Base-by-base conservation (phyloP, 2,888 invertebrate genomes). In the Tenthredo scrophulariae region DNA sequence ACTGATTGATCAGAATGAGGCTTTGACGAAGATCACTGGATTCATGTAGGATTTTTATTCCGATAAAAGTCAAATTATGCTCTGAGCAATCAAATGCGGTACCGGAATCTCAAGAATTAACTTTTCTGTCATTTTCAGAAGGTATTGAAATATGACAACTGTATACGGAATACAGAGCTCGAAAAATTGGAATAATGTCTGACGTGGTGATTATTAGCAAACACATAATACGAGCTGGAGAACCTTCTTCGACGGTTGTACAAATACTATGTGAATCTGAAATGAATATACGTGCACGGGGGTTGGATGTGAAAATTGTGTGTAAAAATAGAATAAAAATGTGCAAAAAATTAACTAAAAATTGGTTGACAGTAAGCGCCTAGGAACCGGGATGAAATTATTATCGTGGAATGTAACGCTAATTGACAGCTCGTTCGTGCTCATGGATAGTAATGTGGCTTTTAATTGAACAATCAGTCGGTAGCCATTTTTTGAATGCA, bases 381-480 rank as follows among this genome's bases (percentile, higher is more conserved):
- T 43, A 15, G 33, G 6, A 18, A 33, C 1, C 43, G 22, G 29
- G 46, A 22, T 50, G 54, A 77, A 77, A 77, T 77, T 50, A 77
- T 50, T 46, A 77, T 46, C 46, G 33, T 26, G 29, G 26, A 77
- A 77, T 50, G 50, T 77, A 50, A 77, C 77, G 77, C 2, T 46
- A 77, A 50, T 50, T 50, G 77, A 77, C 77, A 77, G 50, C 29
- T 77, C 77, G 77, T 50, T 74, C 43, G 43, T 74, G 74, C 43
- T 74, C 43, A 74, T 43, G 10, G 10, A 74, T 74, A 43, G 74
- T 74, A 43, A 74, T 74, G 74, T 40, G n/a, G 43, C 22, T 40
- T 9, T 74, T 43, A 77, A 77, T 77, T 77, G 50, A 77, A 77
- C 50, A 77, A 77, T 77, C 77, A 77, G 50, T 77, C 50, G 50